A percentile compares a stretch with the other conserved stretches of the same genome.
Conservation (phyloP, 2,113 vertebrate species). For the Mus musculus region GRCm39 chr16:25445001-25445500, state of each 20-base stretch:
- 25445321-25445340: not conserved
- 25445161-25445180: not conserved
- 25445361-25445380: not conserved
- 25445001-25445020: not conserved
- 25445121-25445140: not conserved
- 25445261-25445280: not conserved
- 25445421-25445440: not conserved
- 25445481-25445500: not conserved
- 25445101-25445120: not conserved
- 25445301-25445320: not conserved
- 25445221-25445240: not conserved
- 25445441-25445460: not conserved
- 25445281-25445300: not conserved
- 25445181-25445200: not conserved
- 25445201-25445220: not conserved
- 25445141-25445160: not conserved
- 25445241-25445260: not conserved
- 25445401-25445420: not conserved
- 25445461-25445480: not conserved
- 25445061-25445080: not conserved
- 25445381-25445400: not conserved
- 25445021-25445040: not conserved
- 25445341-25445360: not conserved
- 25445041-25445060: not conserved
- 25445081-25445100: not conserved